Percentiles rank a stretch among this genome's conserved stretches.
Evolutionary conservation across 1,140 invertebrate species (phyloP).

Genomic region (Eurosta solidaginis): DNA sequence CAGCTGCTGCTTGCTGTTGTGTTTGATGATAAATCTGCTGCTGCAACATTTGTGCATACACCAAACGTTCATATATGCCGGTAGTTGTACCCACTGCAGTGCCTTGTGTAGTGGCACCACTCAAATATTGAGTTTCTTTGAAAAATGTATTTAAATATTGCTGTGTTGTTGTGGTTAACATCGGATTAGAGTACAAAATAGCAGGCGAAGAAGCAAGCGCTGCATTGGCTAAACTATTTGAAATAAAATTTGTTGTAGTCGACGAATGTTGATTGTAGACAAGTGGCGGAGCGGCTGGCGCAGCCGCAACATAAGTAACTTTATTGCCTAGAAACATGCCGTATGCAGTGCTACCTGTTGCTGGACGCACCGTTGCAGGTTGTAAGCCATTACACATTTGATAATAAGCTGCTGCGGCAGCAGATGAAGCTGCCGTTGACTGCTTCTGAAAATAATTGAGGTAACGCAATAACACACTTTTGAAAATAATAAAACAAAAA

Average conservation of each 20-base stretch:
- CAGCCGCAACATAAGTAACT: conserved; percentile 29
- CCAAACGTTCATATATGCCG: conserved; percentile 32
- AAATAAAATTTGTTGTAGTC: conserved; percentile 32
- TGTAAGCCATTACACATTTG: conserved; percentile 29
- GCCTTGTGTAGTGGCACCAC: conserved; percentile 2
- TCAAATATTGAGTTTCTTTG: conserved; percentile 34
- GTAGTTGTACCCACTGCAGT: not conserved
- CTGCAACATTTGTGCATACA: conserved; percentile 37
- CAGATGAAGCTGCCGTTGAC: not conserved
- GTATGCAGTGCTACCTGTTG: conserved; percentile 5
- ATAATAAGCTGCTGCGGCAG: conserved; percentile 29
- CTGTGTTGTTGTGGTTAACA: conserved; percentile 33
- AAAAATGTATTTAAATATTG: conserved; percentile 35
- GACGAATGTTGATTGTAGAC: conserved; percentile 32
- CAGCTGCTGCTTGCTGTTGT: conserved; percentile 30
- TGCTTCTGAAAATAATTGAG: conserved; percentile 28
- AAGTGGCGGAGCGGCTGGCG: not conserved
- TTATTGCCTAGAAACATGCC: conserved; percentile 34
- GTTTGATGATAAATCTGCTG: conserved; percentile 35
- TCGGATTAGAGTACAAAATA: conserved; percentile 33
- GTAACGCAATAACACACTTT: too few species aligned
- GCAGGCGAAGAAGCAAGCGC: conserved; percentile 31
- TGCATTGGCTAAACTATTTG: conserved; percentile 35
- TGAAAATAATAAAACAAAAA: not conserved
- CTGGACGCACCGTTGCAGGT: not conserved